Base-by-base conservation (phyloP, 2,888 invertebrate genomes). In the Caenorhabditis doughertyi region DNA sequence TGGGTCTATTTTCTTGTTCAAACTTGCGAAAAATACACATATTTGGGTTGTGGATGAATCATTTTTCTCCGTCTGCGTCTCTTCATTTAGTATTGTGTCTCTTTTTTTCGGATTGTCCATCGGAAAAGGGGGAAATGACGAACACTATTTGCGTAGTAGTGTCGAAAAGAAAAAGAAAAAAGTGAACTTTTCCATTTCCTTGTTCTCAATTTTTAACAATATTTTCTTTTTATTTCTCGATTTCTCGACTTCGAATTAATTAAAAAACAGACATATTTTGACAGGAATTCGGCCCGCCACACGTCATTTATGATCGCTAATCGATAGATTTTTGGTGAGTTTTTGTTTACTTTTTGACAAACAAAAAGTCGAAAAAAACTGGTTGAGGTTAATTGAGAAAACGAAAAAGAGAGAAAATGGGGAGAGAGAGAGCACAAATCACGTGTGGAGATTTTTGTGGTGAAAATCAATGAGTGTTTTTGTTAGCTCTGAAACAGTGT, bases 271-370 rank as follows among this genome's bases (percentile, higher is more conserved):
- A n/a, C n/a, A n/a, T 13, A 18, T 32, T 32, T 47, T 67, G 53
- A 18, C 51, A 68, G 68, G 68, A 68, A 39, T 29, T 51, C 44
- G 49, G 29, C 68, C 44, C 68, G 23, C 35, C 42, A 23, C 16
- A 9, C 42, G 35, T 60, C 72, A 60, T 53, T 62, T 39, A 73
- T 73, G 72, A 73, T 64, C 72, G 64, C 42, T 18, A 73, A 73
- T 73, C 72, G 29, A 73, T 73, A 73, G 51, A 29, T 53, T n/a
- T n/a, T n/a, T 53, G 39, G 39, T 39, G 39, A 39, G 39, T 39
- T 35, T n/a, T n/a, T n/a, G 1, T 53, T 53, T 11, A 51, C 27
- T 56, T 44, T 56, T 56, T 56, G 42, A 51, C 25, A 25, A n/a
- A n/a, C 3, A 2, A 25, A 5, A 51, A 2, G 23, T 4, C 5